A percentile compares a stretch with the other conserved stretches of the same genome.
Conservation (phyloP, 2,113 vertebrate species). For the Chascanopsetta lugubris region DNA sequence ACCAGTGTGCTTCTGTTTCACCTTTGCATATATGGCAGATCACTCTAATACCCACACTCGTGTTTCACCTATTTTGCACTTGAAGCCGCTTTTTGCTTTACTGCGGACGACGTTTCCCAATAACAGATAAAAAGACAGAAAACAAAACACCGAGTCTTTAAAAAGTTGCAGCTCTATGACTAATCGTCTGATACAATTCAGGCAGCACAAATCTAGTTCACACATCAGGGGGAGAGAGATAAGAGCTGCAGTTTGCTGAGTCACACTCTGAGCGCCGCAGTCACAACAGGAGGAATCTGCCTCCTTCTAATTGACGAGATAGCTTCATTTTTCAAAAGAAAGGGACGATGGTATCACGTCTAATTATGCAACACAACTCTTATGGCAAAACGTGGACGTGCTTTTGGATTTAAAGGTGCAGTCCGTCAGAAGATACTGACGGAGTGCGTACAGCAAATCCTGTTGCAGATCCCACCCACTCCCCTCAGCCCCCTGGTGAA, state of each 20-base stretch:
- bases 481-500: too few species aligned
- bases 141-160: constrained; percentile 3
- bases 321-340: constrained; percentile 12
- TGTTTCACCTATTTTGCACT: constrained; percentile 5
- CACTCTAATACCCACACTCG: too few species aligned
- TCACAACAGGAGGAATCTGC: constrained; percentile 31
- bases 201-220: constrained; percentile 43
- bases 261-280: constrained; percentile 29
- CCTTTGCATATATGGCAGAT: too few species aligned
- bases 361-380: constrained; percentile 7
- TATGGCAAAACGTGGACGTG: constrained; percentile 12
- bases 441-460: too few species aligned
- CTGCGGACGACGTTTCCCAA: constrained; percentile 3
- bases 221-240: constrained; percentile 39
- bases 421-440: too few species aligned
- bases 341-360: constrained; percentile 5
- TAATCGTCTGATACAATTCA: constrained; percentile 43
- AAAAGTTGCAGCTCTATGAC: constrained; percentile 29
- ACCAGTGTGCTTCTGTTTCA: too few species aligned
- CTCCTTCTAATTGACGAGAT: constrained; percentile 23
- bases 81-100: constrained; percentile 6
- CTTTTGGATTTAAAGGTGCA: too few species aligned
- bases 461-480: too few species aligned
- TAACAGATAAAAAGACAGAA: constrained; percentile 30
- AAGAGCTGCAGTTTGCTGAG: constrained; percentile 51